phyloP scores from a whole-genome alignment of 2,888 invertebrate species.

The Drosophila dives region DNA sequence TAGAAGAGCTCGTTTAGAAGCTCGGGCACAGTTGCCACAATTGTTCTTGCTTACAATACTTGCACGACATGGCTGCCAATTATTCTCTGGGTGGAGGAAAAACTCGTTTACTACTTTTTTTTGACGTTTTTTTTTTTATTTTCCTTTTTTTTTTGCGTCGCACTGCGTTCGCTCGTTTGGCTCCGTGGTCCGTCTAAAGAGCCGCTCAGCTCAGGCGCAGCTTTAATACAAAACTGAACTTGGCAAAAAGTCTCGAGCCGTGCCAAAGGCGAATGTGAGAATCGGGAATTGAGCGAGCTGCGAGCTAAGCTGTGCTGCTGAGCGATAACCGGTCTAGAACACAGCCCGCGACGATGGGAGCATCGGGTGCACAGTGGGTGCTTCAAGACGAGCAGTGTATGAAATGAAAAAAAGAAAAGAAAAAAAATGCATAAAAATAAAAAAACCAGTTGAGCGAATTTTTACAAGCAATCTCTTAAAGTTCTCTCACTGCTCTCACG shows the following conservation, averaged over 20 bases:
- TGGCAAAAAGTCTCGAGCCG: conserved; percentile 43
- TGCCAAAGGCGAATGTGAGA: conserved; percentile 24
- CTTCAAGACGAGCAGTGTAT: conserved; percentile 13
- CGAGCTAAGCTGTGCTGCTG: conserved; percentile 1
- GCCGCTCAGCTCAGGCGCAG: conserved; percentile 63
- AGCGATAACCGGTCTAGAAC: conserved; percentile 50
- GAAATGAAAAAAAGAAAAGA: conserved; percentile 12
- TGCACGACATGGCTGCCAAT: conserved; percentile 62
- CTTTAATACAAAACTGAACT: conserved; percentile 65
- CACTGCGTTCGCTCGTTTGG: conserved; percentile 22
- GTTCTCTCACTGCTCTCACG: conserved; percentile 12
- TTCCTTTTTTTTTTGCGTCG: conserved; percentile 22
- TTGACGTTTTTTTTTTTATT: conserved; percentile 15
- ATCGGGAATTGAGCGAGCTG: conserved; percentile 21
- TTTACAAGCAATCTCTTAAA: not conserved
- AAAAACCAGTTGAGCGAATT: conserved; percentile 31
- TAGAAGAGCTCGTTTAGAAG: conserved; percentile 13
- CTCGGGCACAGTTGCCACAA: conserved; percentile 23
- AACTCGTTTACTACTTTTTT: conserved; percentile 31
- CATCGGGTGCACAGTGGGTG: conserved; percentile 41
- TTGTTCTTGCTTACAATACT: conserved; percentile 59
- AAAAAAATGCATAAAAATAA: not conserved
- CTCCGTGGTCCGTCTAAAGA: conserved; percentile 29
- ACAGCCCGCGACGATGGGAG: not conserved
- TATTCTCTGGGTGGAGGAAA: conserved; percentile 21